Evolutionary conservation across 2,113 vertebrate genomes (phyloP).

Genomic region (Cygnus atratus): DNA sequence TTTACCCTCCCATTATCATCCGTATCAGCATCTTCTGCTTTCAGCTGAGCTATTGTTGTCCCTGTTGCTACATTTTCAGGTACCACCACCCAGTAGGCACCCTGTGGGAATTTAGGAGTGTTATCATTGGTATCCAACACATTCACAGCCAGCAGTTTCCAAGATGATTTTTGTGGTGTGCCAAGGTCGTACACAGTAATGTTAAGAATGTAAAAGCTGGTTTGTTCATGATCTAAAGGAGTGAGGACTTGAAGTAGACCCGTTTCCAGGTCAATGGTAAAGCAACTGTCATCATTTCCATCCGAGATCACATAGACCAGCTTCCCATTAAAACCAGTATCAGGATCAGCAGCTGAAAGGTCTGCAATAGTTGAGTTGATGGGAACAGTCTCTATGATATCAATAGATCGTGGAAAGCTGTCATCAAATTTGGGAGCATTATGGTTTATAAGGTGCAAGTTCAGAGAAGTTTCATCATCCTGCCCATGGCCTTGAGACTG

Average conservation of each 20-base stretch:
- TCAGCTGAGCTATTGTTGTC: constrained; percentile 81
- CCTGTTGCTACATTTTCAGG: constrained; percentile 84
- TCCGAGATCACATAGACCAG: constrained; percentile 88
- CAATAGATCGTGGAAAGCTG: constrained; percentile 85
- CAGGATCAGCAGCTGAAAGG: constrained; percentile 85
- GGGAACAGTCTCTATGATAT: constrained; percentile 82
- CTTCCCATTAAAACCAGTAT: constrained; percentile 88
- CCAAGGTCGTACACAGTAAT: constrained; percentile 93
- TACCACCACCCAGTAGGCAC: constrained; percentile 82
- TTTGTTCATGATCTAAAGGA: constrained; percentile 87
- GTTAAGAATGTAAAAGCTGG: constrained; percentile 91
- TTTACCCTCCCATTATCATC: constrained; percentile 82
- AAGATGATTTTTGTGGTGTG: constrained; percentile 86
- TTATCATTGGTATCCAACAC: constrained; percentile 93
- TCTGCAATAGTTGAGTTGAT: constrained; percentile 81
- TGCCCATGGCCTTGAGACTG: constrained; percentile 73
- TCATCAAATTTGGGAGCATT: constrained; percentile 86
- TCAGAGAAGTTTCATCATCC: constrained; percentile 85
- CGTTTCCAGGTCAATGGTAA: constrained; percentile 85
- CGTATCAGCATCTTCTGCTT: constrained; percentile 82
- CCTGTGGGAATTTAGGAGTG: constrained; percentile 85
- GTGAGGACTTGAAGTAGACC: constrained; percentile 86
- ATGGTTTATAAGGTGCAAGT: constrained; percentile 86
- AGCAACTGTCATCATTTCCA: constrained; percentile 93
- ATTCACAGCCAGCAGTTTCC: constrained; percentile 91